Percentiles rank a stretch among this genome's conserved stretches.
Conservation (phyloP, 2,888 invertebrate species). For the Lacanobia oleracea region DNA sequence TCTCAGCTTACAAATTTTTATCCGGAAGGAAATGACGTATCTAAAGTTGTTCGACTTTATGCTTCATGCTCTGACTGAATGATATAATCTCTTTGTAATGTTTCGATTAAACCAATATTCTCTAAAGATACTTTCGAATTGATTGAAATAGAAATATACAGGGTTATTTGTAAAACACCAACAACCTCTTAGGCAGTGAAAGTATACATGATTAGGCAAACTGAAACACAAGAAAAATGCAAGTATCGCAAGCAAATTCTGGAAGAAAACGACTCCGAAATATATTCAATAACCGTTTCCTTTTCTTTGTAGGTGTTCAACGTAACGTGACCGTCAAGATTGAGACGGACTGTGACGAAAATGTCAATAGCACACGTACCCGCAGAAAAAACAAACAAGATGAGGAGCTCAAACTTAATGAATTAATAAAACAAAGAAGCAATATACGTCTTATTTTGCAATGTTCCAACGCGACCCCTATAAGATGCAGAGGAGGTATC, state of each 20-base stretch:
- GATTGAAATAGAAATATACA: no score
- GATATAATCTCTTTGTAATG: no score
- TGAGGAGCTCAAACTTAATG: conserved; percentile 42
- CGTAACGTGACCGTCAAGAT: conserved; percentile 62
- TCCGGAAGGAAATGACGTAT: no score
- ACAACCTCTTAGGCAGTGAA: no score
- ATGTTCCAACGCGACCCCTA: conserved; percentile 71
- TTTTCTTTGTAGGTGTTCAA: conserved; percentile 71
- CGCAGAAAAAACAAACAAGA: conserved; percentile 17
- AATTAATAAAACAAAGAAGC: conserved; percentile 62
- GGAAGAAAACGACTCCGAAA: conserved; percentile 34
- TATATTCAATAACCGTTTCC: conserved; percentile 64
- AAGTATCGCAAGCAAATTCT: not conserved
- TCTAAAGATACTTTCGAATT: no score
- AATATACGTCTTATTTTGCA: conserved; percentile 66
- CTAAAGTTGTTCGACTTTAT: no score
- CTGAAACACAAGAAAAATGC: no score
- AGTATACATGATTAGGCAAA: no score
- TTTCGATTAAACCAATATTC: no score
- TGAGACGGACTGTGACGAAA: conserved; percentile 55
- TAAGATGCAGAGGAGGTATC: conserved; percentile 67
- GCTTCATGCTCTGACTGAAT: no score
- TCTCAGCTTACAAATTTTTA: no score
- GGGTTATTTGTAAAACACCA: no score
- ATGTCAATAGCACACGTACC: conserved; percentile 35